Percentiles rank a stretch among this genome's conserved stretches.
Evolutionary conservation across 2,888 invertebrate species (phyloP).

Genomic region (Trissolcus japonicus): DNA sequence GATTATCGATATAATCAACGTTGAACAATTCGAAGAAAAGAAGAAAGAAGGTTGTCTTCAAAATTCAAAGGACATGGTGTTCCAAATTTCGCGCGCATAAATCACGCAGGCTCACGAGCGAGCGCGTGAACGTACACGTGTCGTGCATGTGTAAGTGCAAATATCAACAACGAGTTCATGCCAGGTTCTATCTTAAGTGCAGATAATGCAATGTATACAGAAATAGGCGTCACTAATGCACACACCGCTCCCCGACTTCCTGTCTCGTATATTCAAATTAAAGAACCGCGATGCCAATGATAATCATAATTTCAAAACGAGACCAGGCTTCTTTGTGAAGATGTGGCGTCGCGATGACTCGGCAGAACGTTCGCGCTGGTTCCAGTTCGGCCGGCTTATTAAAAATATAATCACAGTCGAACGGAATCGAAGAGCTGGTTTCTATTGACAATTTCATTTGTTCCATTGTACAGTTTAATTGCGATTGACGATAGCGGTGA

Average conservation of each 20-base stretch:
- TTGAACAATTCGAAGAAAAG: neutral
- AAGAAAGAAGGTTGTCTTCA: neutral
- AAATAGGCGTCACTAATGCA: conserved; percentile 69
- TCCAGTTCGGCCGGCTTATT: conserved; percentile 30
- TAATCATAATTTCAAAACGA: conserved; percentile 68
- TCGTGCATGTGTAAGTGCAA: conserved; percentile 36
- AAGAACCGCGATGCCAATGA: conserved; percentile 65
- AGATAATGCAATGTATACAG: conserved; percentile 63
- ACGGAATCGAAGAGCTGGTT: neutral
- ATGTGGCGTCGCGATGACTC: conserved; percentile 43
- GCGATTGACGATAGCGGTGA: conserved; percentile 7
- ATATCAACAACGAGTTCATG: conserved; percentile 43
- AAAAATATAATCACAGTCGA: conserved; percentile 30
- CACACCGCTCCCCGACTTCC: conserved; percentile 63
- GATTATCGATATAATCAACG: neutral
- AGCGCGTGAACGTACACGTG: conserved; percentile 23
- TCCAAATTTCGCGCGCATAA: conserved; percentile 52
- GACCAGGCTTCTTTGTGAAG: conserved; percentile 53
- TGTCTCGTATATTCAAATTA: conserved; percentile 72
- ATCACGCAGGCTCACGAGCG: conserved; percentile 33
- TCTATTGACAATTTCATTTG: conserved; percentile 8
- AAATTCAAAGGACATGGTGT: conserved; percentile 1
- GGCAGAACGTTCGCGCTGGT: conserved; percentile 25
- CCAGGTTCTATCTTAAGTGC: conserved; percentile 56
- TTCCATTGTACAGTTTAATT: conserved; percentile 17